Evolutionary conservation across 2,888 invertebrate species (phyloP).

Genomic region (Polydesmus complanatus): DNA sequence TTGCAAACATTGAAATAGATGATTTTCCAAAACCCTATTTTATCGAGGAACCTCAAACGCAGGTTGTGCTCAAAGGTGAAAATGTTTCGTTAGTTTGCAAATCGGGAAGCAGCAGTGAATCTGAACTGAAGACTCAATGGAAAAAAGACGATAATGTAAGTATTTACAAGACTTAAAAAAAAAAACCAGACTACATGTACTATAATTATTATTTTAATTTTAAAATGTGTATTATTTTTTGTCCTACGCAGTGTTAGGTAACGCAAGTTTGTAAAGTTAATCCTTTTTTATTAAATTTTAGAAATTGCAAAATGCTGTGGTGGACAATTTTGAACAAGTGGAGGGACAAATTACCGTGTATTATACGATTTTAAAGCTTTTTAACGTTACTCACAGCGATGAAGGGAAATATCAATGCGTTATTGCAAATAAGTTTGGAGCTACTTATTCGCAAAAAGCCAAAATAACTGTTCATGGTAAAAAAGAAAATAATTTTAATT

Average conservation of each 20-base stretch:
- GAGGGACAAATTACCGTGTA: conserved; percentile 26
- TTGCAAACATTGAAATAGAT: conserved; percentile 33
- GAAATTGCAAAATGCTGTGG: conserved; percentile 7
- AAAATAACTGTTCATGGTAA: conserved; percentile 69
- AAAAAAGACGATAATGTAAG: conserved; percentile 57
- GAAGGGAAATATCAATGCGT: conserved; percentile 88
- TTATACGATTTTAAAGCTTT: conserved; percentile 55
- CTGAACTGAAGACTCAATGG: conserved; percentile 67
- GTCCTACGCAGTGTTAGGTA: neutral
- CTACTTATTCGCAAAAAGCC: conserved; percentile 73
- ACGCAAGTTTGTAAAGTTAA: neutral
- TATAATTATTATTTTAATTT: neutral
- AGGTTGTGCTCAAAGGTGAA: conserved; percentile 73
- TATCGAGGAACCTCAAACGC: conserved; percentile 61
- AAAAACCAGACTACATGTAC: neutral
- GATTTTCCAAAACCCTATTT: conserved; percentile 77
- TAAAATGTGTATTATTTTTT: neutral
- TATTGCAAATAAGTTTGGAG: conserved; percentile 74
- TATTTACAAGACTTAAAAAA: conserved; percentile 1
- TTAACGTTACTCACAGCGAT: conserved; percentile 61
- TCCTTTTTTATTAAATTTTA: conserved; percentile 10
- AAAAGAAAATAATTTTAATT: conserved; percentile 22
- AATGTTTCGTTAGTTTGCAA: conserved; percentile 68
- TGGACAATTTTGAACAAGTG: conserved; percentile 9
- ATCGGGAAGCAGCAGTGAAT: conserved; percentile 45